Evolutionary conservation across 64 coral and sea anemone genomes (phyloP), one percentile per base, ranked within the genome.

Genomic region (Actinia tenebrosa): DNA sequence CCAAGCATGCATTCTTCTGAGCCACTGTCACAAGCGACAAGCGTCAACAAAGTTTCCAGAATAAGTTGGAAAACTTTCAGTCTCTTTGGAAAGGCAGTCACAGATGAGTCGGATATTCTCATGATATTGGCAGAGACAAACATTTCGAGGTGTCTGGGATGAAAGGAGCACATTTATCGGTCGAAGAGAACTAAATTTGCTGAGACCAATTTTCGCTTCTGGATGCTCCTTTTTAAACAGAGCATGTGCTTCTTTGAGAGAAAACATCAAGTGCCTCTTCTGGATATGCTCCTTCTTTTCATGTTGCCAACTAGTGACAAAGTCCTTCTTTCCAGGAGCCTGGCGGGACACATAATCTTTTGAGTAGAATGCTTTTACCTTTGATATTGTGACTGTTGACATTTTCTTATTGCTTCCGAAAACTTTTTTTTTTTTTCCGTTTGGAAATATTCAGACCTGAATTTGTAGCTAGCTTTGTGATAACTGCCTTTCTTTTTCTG

Each of bases 211-310:
- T 80, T 90, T 84, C 56, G 80, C 69, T 42, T 25, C 60, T 64
- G 86, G 89, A 46, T 94, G 82, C n/a, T 91, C 92, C 59, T 90
- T 90, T 80, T 83, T n/a, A 43, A 94, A 91, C 61, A 91, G 45
- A 44, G 78, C 59, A 64, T 87, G 86, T 42, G 71, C 81, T 79
- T 91, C 86, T 37, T 85, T 87, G 59, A 91, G 69, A 7, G 85
- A 91, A 25, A 75, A 90, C 55, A 93, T 23, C 71, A 94, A n/a
- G 82, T 94, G 88, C 46, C 88, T 80, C 71, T 94, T 94, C 82
- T 87, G 62, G 10, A 89, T 25, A 46, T 93, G 17, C 46, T 87
- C 84, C 78, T 89, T 94, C 86, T 91, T 95, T 86, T 66, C 53
- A 84, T 84, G 56, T 54, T 94, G 50, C 61, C 86, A 71, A 50